A percentile compares a stretch with the other conserved stretches of the same genome.
phyloP scores from a whole-genome alignment of 2,888 invertebrate genomes.

The Drosophila buzzatii region DNA sequence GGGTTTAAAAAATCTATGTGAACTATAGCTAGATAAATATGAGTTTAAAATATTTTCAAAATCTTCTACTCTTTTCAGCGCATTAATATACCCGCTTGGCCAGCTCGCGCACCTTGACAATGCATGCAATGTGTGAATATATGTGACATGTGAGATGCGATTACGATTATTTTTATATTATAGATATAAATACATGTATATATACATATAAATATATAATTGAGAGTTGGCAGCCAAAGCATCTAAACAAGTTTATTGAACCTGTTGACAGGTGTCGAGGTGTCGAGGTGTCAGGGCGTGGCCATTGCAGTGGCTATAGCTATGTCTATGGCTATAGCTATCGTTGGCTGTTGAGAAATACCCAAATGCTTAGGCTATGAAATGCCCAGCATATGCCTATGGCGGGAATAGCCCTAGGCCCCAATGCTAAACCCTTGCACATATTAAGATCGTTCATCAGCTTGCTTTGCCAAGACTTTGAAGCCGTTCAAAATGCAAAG shows the following conservation, averaged over 20 bases:
- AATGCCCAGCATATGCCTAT: constrained; percentile 5
- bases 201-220: constrained; percentile 16
- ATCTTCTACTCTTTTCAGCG: too few species aligned
- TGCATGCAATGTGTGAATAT: constrained; percentile 32
- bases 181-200: not conserved
- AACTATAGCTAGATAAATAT: not conserved
- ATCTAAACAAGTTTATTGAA: constrained; percentile 75
- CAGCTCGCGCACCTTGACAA: too few species aligned
- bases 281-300: constrained; percentile 16
- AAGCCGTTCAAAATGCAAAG: constrained; percentile 9
- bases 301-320: constrained; percentile 2
- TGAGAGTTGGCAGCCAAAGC: constrained; percentile 28
- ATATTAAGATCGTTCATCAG: not conserved
- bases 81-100: not conserved
- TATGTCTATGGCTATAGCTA: not conserved
- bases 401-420: constrained; percentile 2
- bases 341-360: constrained; percentile 21
- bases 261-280: constrained; percentile 57
- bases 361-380: constrained; percentile 22
- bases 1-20: not conserved
- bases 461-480: not conserved
- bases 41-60: too few species aligned
- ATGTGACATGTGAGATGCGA: constrained; percentile 12
- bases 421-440: not conserved
- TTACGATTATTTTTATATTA: constrained; percentile 14